Percentiles rank a stretch among this genome's conserved stretches.
Evolutionary conservation across 2,797 vertebrate species (phyloP).

Genomic region (Toxotes lorentzi): DNA sequence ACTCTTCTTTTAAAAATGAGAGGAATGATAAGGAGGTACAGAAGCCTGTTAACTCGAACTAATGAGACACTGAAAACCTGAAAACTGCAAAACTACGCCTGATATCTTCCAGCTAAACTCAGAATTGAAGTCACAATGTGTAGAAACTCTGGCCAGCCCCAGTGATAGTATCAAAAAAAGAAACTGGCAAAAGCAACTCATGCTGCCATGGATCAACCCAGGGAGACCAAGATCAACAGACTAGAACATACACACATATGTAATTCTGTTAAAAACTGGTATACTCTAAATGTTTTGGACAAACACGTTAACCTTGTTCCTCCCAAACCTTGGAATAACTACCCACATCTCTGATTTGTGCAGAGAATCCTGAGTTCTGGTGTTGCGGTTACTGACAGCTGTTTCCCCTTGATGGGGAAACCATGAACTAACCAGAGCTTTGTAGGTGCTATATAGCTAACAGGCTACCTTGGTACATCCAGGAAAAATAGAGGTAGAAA

Average conservation of each 20-base stretch:
- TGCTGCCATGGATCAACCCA: background rate
- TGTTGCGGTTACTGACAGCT: background rate
- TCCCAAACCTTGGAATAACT: background rate
- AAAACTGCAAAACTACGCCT: too few species aligned
- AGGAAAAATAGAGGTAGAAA: too few species aligned
- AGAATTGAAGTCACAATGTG: too few species aligned
- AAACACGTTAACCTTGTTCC: background rate
- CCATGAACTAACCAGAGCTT: background rate
- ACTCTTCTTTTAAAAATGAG: too few species aligned
- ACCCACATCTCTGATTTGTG: background rate
- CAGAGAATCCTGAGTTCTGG: background rate
- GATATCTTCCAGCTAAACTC: too few species aligned
- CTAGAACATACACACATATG: background rate
- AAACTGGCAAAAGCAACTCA: background rate
- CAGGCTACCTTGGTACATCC: too few species aligned
- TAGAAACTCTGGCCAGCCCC: background rate
- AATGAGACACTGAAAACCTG: too few species aligned
- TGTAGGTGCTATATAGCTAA: background rate
- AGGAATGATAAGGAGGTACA: too few species aligned
- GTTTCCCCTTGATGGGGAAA: background rate
- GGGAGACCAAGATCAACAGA: background rate
- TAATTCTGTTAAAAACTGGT: background rate
- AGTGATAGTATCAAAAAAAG: background rate
- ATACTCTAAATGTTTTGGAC: background rate
- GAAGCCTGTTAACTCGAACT: too few species aligned